Evolutionary conservation across 2,888 invertebrate species (phyloP).

Genomic region (Seladonia tumulorum): DNA sequence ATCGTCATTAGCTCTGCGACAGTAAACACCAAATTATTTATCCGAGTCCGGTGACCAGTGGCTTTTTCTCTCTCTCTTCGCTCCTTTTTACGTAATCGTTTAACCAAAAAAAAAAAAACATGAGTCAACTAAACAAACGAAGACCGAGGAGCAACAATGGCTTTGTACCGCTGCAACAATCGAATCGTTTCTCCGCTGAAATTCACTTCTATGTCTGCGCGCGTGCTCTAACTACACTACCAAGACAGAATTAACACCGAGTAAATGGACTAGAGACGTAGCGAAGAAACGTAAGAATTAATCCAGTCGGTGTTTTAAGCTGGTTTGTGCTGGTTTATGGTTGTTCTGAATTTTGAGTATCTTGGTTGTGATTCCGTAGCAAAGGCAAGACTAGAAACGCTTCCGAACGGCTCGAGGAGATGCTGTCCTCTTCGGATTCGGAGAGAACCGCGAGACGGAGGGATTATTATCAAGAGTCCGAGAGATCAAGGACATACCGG

Average conservation of each 20-base stretch:
- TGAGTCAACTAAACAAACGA: background rate
- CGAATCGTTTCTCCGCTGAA: constrained; percentile 14
- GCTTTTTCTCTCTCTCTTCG: constrained; percentile 15
- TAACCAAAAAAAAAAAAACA: constrained; percentile 17
- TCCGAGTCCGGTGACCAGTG: background rate
- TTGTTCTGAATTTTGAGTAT: constrained; percentile 9
- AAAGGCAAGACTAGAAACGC: background rate
- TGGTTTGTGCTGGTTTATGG: background rate
- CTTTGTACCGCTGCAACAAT: constrained; percentile 36
- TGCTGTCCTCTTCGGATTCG: constrained; percentile 24
- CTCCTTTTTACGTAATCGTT: constrained; percentile 13
- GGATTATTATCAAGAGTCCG: constrained; percentile 13
- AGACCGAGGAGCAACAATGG: background rate
- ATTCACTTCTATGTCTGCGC: constrained; percentile 20
- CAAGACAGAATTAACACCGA: constrained; percentile 48
- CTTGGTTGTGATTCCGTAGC: constrained; percentile 55
- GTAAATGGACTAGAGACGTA: background rate
- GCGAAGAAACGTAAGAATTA: background rate
- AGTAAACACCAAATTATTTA: background rate
- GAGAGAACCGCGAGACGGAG: background rate
- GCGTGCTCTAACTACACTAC: constrained; percentile 48
- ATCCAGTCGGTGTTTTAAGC: background rate
- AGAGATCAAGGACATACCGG: constrained; percentile 13
- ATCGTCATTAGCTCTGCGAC: background rate
- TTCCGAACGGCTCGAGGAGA: background rate